A percentile compares a stretch with the other conserved stretches of the same genome.
Conservation (phyloP, 1,140 invertebrate genomes). For the Choristoneura fumiferana region DNA sequence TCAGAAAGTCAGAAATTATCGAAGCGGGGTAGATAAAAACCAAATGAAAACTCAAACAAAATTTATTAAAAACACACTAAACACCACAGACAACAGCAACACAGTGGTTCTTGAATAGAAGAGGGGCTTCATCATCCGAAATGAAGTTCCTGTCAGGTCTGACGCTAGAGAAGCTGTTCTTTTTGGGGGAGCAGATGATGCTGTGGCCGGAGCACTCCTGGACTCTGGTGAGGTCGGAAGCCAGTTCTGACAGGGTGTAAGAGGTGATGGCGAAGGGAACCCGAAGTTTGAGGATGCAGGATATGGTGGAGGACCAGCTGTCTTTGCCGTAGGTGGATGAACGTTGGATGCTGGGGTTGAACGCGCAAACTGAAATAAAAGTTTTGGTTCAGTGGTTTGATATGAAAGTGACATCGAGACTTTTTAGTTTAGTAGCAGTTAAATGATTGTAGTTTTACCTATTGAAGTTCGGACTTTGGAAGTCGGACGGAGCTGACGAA, state of each 20-base stretch:
- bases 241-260: conserved; percentile 82
- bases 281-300: conserved; percentile 70
- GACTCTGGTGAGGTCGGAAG: conserved; percentile 78
- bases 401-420: no score
- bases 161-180: conserved; percentile 82
- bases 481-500: no score
- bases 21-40: no score
- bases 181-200: conserved; percentile 74
- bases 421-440: no score
- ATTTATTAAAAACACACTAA: conserved; percentile 20
- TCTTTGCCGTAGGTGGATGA: conserved; percentile 81
- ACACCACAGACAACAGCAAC: conserved; percentile 71
- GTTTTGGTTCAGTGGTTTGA: neutral
- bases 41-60: conserved; percentile 29
- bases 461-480: no score
- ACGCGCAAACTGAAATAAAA: conserved; percentile 81
- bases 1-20: no score
- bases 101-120: conserved; percentile 87
- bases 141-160: conserved; percentile 87
- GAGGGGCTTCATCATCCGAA: conserved; percentile 82
- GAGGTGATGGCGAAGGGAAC: conserved; percentile 82
- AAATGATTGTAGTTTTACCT: no score
- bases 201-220: conserved; percentile 60
- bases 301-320: conserved; percentile 83
- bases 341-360: conserved; percentile 85